These are phyloP conservation scores for Minunthozetes semirufus DNA, from an alignment of 2,888 invertebrate genomes.

Conservation along the genomic window DNA sequence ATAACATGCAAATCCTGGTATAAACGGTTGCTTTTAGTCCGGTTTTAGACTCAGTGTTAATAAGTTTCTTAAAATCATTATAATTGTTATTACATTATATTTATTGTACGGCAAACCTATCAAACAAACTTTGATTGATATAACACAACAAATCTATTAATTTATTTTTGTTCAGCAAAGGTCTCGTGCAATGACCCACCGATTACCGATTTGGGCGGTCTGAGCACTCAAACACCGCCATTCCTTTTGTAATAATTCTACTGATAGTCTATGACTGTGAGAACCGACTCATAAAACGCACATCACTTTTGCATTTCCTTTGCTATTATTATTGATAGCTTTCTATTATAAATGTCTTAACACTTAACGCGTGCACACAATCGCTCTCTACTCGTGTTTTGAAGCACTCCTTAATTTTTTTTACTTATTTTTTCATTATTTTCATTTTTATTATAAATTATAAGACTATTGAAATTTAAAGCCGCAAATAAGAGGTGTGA, in stretches of 20 bases:
- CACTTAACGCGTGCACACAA: constrained; percentile 1
- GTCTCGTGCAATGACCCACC: constrained; percentile 14
- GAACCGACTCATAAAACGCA: neutral
- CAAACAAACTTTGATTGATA: constrained; percentile 24
- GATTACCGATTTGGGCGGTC: constrained; percentile 32
- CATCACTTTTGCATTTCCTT: constrained; percentile 13
- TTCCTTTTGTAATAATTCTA: neutral
- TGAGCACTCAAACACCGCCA: constrained; percentile 14
- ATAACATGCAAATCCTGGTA: neutral
- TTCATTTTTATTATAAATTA: neutral
- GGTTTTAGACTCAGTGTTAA: neutral
- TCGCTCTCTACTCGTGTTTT: neutral
- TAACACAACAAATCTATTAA: constrained; percentile 28
- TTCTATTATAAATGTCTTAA: neutral
- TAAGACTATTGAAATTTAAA: neutral
- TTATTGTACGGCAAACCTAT: neutral
- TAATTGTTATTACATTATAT: neutral
- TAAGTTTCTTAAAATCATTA: neutral
- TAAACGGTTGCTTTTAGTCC: neutral
- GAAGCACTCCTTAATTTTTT: neutral
- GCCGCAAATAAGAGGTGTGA: neutral
- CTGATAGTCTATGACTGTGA: neutral
- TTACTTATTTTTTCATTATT: neutral
- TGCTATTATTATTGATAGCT: neutral
- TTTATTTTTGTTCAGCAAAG: neutral